Conservation (phyloP, 2,113 vertebrate species). For the Polyodon spathula region DNA sequence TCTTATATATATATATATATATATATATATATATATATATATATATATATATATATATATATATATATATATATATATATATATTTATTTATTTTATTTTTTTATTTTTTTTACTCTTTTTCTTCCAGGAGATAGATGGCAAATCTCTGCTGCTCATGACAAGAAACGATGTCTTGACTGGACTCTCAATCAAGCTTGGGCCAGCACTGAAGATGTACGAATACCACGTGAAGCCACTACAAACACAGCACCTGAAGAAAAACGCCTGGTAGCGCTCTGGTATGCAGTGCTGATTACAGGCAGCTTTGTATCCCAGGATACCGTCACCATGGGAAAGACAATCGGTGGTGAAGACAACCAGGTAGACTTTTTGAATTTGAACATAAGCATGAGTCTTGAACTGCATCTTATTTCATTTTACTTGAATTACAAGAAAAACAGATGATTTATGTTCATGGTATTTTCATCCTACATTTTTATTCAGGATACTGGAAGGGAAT, state of each 20-base stretch:
- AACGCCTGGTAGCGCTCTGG: slow-evolving; percentile 64
- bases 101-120: no score
- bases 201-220: slow-evolving; percentile 98
- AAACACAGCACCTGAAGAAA: slow-evolving; percentile 92
- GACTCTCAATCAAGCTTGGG: slow-evolving; percentile 94
- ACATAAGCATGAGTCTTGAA: slow-evolving; percentile 22
- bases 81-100: no score
- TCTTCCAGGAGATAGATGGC: slow-evolving; percentile 90
- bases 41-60: no score
- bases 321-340: slow-evolving; percentile 37
- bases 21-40: no score
- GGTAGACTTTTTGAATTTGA: slow-evolving; percentile 26
- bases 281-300: not conserved
- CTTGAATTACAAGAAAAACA: not conserved
- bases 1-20: no score
- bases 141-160: slow-evolving; percentile 97
- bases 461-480: slow-evolving; percentile 2
- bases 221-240: slow-evolving; percentile 92
- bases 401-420: slow-evolving; percentile 32
- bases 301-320: no score
- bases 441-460: not conserved
- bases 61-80: no score
- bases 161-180: slow-evolving; percentile 92
- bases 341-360: slow-evolving; percentile 44
- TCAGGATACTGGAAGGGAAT: not conserved